phyloP scores from a whole-genome alignment of 92 coral and sea anemone genomes.

The Montipora capitata region DNA sequence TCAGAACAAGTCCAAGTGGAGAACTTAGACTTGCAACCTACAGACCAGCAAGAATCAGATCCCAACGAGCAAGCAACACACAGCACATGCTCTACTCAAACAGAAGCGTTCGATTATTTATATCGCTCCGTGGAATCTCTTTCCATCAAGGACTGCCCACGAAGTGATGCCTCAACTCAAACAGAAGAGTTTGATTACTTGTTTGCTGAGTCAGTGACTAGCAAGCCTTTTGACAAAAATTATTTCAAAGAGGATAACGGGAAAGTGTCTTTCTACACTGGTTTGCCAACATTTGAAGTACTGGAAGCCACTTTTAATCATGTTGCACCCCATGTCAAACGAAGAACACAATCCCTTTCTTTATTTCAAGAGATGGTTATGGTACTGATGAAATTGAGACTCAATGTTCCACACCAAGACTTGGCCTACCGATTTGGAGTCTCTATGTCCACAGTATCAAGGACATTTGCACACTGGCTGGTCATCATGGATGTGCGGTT shows the following conservation, averaged over 20 bases:
- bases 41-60: no score
- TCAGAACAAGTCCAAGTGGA: background rate
- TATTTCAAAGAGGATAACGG: constrained; percentile 26
- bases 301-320: constrained; percentile 51
- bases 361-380: constrained; percentile 57
- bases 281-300: constrained; percentile 43
- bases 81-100: background rate
- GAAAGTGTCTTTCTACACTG: constrained; percentile 38
- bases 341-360: constrained; percentile 36
- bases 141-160: constrained; percentile 19
- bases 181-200: constrained; percentile 21
- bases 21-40: constrained; percentile 10
- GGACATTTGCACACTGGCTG: constrained; percentile 62
- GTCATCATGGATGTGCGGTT: constrained; percentile 53
- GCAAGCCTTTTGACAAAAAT: constrained; percentile 44
- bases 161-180: constrained; percentile 33
- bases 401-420: constrained; percentile 55
- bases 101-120: constrained; percentile 23
- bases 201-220: constrained; percentile 31
- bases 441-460: constrained; percentile 44
- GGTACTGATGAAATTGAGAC: constrained; percentile 64
- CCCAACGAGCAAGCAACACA: background rate
- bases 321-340: constrained; percentile 54
- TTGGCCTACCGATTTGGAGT: constrained; percentile 58
- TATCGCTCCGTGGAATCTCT: constrained; percentile 18